Conservation (phyloP, 2,113 vertebrate genomes). For the Platichthys stellatus region DNA sequence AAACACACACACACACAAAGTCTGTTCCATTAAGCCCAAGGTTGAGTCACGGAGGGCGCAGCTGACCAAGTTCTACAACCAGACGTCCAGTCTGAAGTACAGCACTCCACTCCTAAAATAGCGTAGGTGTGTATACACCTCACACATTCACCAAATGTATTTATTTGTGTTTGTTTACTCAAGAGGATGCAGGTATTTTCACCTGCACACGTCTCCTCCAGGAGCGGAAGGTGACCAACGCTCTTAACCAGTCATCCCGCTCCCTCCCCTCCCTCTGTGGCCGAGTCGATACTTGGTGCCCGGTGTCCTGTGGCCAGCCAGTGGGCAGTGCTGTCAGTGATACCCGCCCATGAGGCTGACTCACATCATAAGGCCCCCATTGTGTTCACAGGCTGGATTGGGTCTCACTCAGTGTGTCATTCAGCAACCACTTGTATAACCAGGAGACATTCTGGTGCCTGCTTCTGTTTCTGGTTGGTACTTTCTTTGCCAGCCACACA, state of each 20-base stretch:
- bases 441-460: conserved; percentile 81
- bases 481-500: conserved; percentile 70
- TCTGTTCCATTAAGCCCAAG: conserved; percentile 57
- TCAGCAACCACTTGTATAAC: conserved; percentile 80
- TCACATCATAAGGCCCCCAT: conserved; percentile 80
- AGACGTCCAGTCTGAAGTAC: conserved; percentile 39
- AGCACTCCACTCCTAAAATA: conserved; percentile 20
- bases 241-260: conserved; percentile 41
- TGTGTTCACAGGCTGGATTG: conserved; percentile 78
- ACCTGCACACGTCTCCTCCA: conserved; percentile 28
- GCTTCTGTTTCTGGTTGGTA: conserved; percentile 74
- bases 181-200: conserved; percentile 37
- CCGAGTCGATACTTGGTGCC: conserved; percentile 50
- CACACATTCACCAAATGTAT: conserved; percentile 28
- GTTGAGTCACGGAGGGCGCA: conserved; percentile 61
- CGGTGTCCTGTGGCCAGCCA: conserved; percentile 68
- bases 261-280: conserved; percentile 38
- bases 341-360: conserved; percentile 75
- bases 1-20: conserved; percentile 49
- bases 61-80: conserved; percentile 51
- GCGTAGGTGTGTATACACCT: conserved; percentile 21
- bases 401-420: conserved; percentile 78
- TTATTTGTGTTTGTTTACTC: conserved; percentile 6
- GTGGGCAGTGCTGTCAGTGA: conserved; percentile 72
- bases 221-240: conserved; percentile 58